Evolutionary conservation across 2,113 vertebrate genomes (phyloP), one percentile per base, ranked within the genome.

Genomic region (Pachyramphus minor): DNA sequence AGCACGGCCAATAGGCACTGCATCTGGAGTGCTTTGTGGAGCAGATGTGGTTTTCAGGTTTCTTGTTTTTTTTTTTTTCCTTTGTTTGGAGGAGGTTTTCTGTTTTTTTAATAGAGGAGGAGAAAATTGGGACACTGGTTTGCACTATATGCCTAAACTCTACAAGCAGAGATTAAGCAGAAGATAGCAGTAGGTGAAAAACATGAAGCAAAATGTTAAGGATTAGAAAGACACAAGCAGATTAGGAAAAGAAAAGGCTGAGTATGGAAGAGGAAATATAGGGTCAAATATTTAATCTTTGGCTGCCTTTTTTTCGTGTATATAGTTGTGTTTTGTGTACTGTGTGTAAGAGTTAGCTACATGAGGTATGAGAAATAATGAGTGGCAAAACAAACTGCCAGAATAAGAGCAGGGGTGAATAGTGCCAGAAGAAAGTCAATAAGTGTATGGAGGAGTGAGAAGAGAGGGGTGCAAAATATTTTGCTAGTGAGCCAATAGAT

Each of bases 31-130:
- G 59, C 71, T 74, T 86, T 55, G 8, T 81, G 87, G 63, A 95
- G 88, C 95, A 96, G 95, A 96, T 96, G 96, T 93, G 92, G n/a
- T 90, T 94, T 76, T 66, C 63, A 89, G 94, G 75, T 94, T 81
- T 81, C n/a, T 72, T 76, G n/a, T 37, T 66, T 58, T n/a, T 80
- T 55, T 69, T 37, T 67, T 52, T 50, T 25, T 33, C 35, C 2
- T 88, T 79, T 80, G 8, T 24, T 93, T 87, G 33, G 14, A 39
- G 74, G 75, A 77, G 52, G 44, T 44, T 90, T 83, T 88, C 35
- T 92, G 21, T 50, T 94, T 50, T 94, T 83, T 69, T 67, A 44
- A n/a, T 18, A 71, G 62, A 68, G 21, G 50, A 87, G 20, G 24
- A 83, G 19, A 22, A 89, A 90, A 73, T 3, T 37, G 37, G 69